Percentiles rank a stretch among this genome's conserved stretches.
Evolutionary conservation across 2,888 invertebrate species (phyloP).

Genomic region (Epistrophe eligans): DNA sequence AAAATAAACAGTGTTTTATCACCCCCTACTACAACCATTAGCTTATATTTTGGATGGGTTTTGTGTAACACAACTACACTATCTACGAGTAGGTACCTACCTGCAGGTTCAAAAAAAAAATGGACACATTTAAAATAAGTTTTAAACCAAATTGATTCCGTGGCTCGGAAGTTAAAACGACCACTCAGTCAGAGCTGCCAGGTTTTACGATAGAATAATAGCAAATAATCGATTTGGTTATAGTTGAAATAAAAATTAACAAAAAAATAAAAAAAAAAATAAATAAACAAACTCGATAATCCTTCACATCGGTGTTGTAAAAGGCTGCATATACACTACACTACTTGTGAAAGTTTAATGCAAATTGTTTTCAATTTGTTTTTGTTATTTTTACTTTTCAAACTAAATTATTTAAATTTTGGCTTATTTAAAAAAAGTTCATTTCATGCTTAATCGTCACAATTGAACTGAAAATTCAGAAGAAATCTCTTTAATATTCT

Average conservation of each 20-base stretch:
- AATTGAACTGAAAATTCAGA: background rate
- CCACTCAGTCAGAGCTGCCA: conserved; percentile 36
- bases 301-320: background rate
- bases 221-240: conserved; percentile 42
- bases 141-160: conserved; percentile 45
- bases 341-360: background rate
- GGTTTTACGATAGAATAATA: conserved; percentile 38
- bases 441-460: too few species aligned
- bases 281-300: conserved; percentile 6
- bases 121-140: conserved; percentile 38
- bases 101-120: conserved; percentile 7
- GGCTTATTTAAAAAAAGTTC: background rate
- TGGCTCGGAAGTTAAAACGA: conserved; percentile 44
- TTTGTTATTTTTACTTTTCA: background rate
- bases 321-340: background rate
- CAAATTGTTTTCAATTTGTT: conserved; percentile 24
- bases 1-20: conserved; percentile 8
- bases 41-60: background rate
- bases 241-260: conserved; percentile 7
- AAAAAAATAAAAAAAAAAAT: background rate
- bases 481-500: too few species aligned
- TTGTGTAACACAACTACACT: background rate
- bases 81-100: too few species aligned
- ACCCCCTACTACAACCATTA: background rate
- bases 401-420: background rate